Conservation (phyloP, 2,888 invertebrate species). For the Leptinotarsa rubiginosa region DNA sequence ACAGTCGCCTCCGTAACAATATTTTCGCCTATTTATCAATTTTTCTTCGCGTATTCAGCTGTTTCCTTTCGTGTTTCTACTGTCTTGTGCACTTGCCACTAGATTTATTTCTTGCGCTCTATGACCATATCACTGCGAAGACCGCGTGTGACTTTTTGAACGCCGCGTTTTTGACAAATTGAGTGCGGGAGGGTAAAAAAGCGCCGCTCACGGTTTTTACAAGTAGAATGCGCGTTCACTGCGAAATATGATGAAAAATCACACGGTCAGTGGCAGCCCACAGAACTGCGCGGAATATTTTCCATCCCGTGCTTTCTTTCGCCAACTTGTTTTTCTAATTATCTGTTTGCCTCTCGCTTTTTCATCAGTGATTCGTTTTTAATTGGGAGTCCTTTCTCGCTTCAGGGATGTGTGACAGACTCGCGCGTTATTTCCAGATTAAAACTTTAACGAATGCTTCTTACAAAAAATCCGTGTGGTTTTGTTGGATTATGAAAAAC, state of each 20-base stretch:
- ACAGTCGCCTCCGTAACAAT: neutral
- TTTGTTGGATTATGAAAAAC: conserved; percentile 31
- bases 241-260: conserved; percentile 65
- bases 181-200: conserved; percentile 46
- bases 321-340: conserved; percentile 61
- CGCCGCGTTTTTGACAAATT: conserved; percentile 47
- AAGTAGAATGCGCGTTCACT: conserved; percentile 49
- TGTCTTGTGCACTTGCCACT: conserved; percentile 28
- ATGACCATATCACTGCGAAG: conserved; percentile 36
- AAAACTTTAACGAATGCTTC: conserved; percentile 41
- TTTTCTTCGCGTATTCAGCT: conserved; percentile 10
- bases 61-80: conserved; percentile 21
- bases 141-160: conserved; percentile 42
- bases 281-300: conserved; percentile 64
- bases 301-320: conserved; percentile 54
- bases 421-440: conserved; percentile 40
- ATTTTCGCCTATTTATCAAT: conserved; percentile 22
- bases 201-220: conserved; percentile 48
- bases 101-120: conserved; percentile 33
- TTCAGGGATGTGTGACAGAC: conserved; percentile 36
- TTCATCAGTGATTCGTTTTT: conserved; percentile 49
- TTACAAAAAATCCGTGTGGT: conserved; percentile 33
- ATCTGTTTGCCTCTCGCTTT: conserved; percentile 53
- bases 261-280: conserved; percentile 58
- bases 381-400: conserved; percentile 47